Evolutionary conservation across 2,888 invertebrate genomes (phyloP), one percentile per base, ranked within the genome.

Genomic region (Drosophila tripunctata): DNA sequence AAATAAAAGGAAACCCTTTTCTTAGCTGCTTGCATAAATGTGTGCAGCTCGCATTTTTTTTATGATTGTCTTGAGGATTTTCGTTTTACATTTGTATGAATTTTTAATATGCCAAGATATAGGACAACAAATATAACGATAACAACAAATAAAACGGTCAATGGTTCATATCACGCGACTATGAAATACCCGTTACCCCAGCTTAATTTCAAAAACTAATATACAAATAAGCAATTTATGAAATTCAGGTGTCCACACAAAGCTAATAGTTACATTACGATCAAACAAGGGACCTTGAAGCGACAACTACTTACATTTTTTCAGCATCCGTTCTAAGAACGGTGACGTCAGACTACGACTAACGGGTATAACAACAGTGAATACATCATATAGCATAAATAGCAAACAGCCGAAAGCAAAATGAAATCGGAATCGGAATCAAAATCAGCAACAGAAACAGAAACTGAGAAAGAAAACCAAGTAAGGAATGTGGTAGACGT

Each of bases 51-150:
- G 36, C 58, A 67, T 85, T 78, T 82, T 64, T 72, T 87, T 81
- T 87, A 81, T 85, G 87, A 87, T 81, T 81, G 81, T 82, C 86
- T 87, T 89, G 78, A 77, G 86, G 79, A 87, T 87, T 87, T 87
- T 80, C 82, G 73, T 87, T 84, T 84, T 82, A 82, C 76, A 87
- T 72, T 82, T 80, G 82, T 76, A 81, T 85, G 78, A 87, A 84
- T 88, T 87, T 88, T 88, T 80, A 85, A 85, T 88, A 76, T 73
- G 67, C 41, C 63, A 75, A 67, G 45, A 74, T 67, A 64, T 54
- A 66, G 67, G 56, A 61, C 30, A 57, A 33, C 48, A 56, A 4
- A 10, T 2, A 1, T 2, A 10, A 27, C 27, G 3, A 8, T 27
- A n/a, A n/a, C n/a, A n/a, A n/a, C n/a, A n/a, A n/a, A n/a, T n/a